A percentile compares a stretch with the other conserved stretches of the same genome.
Conservation (phyloP, 2,113 vertebrate genomes). For the Percopsis transmontana region DNA sequence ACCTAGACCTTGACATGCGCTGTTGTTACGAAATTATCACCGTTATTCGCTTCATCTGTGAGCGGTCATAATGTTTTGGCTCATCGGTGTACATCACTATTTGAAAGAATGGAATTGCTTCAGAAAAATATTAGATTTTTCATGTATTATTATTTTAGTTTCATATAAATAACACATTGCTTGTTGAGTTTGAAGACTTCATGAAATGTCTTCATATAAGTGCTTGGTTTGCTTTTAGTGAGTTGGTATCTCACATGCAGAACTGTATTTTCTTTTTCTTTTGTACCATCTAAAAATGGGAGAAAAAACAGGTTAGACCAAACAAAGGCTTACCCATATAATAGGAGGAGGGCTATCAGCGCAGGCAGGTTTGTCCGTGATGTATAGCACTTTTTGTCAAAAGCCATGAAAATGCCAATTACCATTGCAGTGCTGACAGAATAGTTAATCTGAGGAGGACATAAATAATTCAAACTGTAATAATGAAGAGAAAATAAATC, state of each 20-base stretch:
- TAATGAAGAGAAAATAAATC: background rate
- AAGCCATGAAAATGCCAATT: conserved; percentile 87
- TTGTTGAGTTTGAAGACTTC: no score
- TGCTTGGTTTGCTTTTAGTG: no score
- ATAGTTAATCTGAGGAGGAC: conserved; percentile 85
- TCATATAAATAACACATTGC: no score
- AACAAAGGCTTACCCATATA: conserved; percentile 88
- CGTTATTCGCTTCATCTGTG: no score
- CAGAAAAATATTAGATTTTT: no score
- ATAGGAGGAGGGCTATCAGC: conserved; percentile 84
- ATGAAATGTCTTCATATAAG: no score
- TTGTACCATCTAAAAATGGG: background rate
- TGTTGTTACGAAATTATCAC: no score
- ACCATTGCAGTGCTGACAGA: conserved; percentile 85
- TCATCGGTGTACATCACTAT: no score
- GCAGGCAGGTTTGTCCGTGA: conserved; percentile 87
- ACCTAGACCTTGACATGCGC: no score
- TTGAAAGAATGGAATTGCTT: no score
- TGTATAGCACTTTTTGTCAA: conserved; percentile 93
- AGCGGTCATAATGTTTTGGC: no score
- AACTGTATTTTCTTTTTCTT: background rate
- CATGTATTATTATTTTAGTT: no score
- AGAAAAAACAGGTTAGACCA: background rate
- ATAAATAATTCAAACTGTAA: conserved; percentile 3
- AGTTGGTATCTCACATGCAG: background rate